Evolutionary conservation across 2,797 vertebrate genomes (phyloP).

Genomic region (Manis crassicaudata): DNA sequence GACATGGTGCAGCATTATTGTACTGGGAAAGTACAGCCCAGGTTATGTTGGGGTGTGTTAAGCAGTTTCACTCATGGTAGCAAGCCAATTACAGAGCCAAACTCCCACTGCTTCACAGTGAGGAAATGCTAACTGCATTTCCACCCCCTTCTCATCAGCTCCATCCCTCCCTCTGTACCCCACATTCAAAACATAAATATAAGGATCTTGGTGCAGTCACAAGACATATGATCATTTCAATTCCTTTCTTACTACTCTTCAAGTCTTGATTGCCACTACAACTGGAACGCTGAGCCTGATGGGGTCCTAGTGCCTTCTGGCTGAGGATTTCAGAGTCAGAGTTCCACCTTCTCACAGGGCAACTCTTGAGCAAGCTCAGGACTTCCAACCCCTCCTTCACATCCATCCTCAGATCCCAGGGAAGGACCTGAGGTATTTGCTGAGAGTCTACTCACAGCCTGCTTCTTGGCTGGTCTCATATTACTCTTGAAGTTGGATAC

Average conservation of each 20-base stretch:
- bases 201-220: background rate
- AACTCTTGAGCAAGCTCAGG: background rate
- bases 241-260: background rate
- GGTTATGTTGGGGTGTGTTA: background rate
- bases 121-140: background rate
- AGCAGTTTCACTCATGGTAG: background rate
- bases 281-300: background rate
- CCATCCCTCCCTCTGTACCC: background rate
- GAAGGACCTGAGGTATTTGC: background rate
- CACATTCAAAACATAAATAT: background rate
- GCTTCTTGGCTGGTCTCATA: background rate
- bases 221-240: background rate
- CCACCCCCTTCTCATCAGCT: background rate
- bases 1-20: rapidly evolving
- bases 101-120: background rate
- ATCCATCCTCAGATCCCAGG: background rate
- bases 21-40: background rate
- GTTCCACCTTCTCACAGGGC: background rate
- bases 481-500: background rate
- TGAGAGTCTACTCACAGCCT: background rate
- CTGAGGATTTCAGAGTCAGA: background rate
- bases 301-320: background rate
- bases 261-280: background rate
- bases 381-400: background rate
- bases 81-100: background rate